A percentile compares a stretch with the other conserved stretches of the same genome.
phyloP scores from a whole-genome alignment of 2,797 vertebrate genomes.

The Salmo trutta region DNA sequence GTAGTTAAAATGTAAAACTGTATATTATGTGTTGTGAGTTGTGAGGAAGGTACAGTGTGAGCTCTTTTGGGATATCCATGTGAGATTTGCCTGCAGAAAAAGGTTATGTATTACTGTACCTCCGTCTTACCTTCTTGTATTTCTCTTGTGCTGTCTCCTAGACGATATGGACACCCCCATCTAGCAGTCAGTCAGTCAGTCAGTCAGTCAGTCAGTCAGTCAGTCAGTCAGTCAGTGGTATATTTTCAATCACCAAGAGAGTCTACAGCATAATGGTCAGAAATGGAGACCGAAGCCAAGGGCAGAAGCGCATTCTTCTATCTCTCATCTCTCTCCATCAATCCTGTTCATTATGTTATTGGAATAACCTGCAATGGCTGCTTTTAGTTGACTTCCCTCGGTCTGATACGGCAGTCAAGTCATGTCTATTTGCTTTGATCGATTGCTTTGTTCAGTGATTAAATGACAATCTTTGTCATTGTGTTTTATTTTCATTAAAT shows the following conservation, averaged over 20 bases:
- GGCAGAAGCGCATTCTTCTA: background rate
- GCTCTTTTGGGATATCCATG: constrained; percentile 1
- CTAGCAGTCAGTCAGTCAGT: background rate
- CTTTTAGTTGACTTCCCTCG: constrained; percentile 56
- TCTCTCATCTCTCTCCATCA: constrained; percentile 14
- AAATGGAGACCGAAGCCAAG: background rate
- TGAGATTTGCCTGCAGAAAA: constrained; percentile 8
- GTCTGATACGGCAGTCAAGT: constrained; percentile 30
- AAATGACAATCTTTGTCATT: constrained; percentile 32
- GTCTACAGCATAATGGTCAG: background rate
- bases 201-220: background rate
- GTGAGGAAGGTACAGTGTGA: background rate
- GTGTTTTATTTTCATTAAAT: constrained; percentile 6
- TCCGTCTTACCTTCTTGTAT: background rate
- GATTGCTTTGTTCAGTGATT: constrained; percentile 36
- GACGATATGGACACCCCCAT: background rate
- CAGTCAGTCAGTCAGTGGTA: background rate
- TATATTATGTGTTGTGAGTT: background rate
- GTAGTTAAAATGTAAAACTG: background rate
- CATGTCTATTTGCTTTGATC: constrained; percentile 36
- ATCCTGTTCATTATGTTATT: constrained; percentile 46
- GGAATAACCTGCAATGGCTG: constrained; percentile 39
- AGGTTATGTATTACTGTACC: background rate
- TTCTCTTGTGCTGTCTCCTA: background rate
- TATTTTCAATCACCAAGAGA: background rate